Evolutionary conservation across 2,888 invertebrate species (phyloP).

Genomic region (Tenthredo notha): DNA sequence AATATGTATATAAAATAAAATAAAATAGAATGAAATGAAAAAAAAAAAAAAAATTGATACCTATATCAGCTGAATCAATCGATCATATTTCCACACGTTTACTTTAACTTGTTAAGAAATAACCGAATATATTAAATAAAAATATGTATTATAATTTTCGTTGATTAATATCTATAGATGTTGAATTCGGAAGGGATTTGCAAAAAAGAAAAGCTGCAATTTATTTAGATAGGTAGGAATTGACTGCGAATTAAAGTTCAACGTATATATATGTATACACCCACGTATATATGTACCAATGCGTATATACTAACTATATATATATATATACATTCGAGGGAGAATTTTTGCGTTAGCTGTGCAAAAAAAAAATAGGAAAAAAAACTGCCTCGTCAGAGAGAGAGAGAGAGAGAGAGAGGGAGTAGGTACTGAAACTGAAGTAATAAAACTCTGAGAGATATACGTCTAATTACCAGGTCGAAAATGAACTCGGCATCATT

Average conservation of each 20-base stretch:
- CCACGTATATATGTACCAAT: not conserved
- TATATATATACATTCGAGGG: not conserved
- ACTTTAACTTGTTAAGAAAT: not conserved
- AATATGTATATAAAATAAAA: not conserved
- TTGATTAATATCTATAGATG: not conserved
- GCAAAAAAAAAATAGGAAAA: not conserved
- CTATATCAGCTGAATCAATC: not conserved
- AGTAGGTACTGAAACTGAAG: slow-evolving; percentile 34
- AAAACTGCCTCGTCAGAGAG: slow-evolving; percentile 29
- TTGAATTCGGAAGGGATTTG: not conserved
- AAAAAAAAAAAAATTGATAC: not conserved
- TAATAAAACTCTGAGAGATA: slow-evolving; percentile 42
- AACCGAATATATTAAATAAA: not conserved
- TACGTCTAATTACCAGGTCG: slow-evolving; percentile 51
- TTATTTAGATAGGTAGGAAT: not conserved
- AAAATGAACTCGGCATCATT: slow-evolving; percentile 53
- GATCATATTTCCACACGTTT: not conserved
- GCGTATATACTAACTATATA: not conserved
- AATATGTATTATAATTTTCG: not conserved
- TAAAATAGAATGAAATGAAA: too few species aligned
- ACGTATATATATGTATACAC: not conserved
- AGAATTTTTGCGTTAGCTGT: slow-evolving; percentile 7
- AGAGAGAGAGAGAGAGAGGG: not conserved
- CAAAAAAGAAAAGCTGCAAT: not conserved
- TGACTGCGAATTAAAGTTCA: not conserved